phyloP scores from a whole-genome alignment of 1,140 invertebrate species.

The Drosophila pallidifrons region DNA sequence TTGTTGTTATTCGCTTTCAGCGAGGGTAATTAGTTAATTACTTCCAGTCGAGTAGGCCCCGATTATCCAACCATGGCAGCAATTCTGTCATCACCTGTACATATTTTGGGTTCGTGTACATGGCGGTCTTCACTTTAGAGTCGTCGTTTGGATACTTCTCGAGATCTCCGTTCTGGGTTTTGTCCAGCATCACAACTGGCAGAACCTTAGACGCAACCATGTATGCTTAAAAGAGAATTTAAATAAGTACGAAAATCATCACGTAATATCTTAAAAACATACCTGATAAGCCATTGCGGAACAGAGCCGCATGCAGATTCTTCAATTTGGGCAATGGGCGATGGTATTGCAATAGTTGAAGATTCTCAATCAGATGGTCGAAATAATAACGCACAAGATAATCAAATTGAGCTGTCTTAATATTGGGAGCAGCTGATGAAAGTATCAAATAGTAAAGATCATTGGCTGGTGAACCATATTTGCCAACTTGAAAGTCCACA shows the following conservation, averaged over 20 bases:
- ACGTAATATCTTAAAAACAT: neutral
- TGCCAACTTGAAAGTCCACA: constrained; percentile 80
- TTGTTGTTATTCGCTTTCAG: constrained; percentile 58
- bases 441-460: constrained; percentile 80
- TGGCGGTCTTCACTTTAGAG: constrained; percentile 70
- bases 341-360: constrained; percentile 76
- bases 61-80: constrained; percentile 82
- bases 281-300: constrained; percentile 76
- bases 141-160: constrained; percentile 65
- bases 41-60: constrained; percentile 79
- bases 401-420: constrained; percentile 71
- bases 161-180: constrained; percentile 52
- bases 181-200: constrained; percentile 78
- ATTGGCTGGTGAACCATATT: constrained; percentile 80
- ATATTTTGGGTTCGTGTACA: constrained; percentile 80
- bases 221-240: constrained; percentile 51
- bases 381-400: constrained; percentile 77
- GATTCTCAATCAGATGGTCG: constrained; percentile 72
- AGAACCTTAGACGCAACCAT: constrained; percentile 79
- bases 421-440: constrained; percentile 71
- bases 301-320: constrained; percentile 64
- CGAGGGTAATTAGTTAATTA: constrained; percentile 43
- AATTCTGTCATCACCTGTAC: constrained; percentile 71
- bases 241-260: neutral
- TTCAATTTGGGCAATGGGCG: constrained; percentile 76